Evolutionary conservation across 2,113 vertebrate genomes (phyloP).

Genomic region (Peromyscus californicus): DNA sequence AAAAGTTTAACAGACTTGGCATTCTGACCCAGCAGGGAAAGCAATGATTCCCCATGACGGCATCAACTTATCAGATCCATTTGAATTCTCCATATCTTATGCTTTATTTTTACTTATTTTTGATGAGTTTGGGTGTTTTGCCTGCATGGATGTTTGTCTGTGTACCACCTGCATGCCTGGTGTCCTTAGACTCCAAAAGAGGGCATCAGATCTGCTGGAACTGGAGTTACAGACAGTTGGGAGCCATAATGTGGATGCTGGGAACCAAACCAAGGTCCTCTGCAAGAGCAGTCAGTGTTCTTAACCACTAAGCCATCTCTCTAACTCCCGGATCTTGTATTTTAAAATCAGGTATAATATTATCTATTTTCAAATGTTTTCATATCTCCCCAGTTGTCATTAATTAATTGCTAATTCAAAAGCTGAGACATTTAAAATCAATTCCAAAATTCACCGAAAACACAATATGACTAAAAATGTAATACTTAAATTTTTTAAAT

Average conservation of each 20-base stretch:
- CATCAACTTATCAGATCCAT: neutral
- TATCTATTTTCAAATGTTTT: neutral
- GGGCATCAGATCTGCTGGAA: neutral
- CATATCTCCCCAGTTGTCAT: neutral
- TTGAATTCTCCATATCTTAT: neutral
- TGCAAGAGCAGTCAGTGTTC: neutral
- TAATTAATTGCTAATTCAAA: slow-evolving; percentile 39
- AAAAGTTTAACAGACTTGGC: neutral
- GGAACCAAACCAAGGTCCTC: neutral
- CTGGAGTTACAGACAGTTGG: neutral
- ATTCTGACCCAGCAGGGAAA: neutral
- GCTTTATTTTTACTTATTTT: neutral
- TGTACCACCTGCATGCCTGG: neutral
- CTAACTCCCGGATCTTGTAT: neutral
- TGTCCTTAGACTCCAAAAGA: neutral
- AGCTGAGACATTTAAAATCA: neutral
- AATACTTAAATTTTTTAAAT: neutral
- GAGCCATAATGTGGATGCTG: neutral
- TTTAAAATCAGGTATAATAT: slow-evolving; percentile 16
- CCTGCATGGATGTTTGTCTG: neutral
- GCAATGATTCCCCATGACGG: neutral
- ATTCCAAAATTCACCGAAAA: neutral
- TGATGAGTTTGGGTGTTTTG: neutral
- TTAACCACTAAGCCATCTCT: neutral
- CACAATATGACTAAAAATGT: neutral